Conservation (phyloP, 2,888 invertebrate genomes). For the Hydropsyche betteni region DNA sequence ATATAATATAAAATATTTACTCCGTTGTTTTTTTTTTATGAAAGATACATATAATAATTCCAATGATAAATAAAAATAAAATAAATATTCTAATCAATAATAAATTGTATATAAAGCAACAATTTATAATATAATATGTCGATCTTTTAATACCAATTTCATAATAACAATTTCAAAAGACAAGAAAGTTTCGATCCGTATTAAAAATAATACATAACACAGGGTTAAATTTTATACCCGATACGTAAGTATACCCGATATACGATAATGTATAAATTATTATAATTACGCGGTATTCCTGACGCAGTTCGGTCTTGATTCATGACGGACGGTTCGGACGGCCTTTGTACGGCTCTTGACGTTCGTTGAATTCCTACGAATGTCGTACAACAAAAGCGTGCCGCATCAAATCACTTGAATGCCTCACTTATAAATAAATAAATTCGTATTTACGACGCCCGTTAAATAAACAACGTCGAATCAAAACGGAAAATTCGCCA, state of each 20-base stretch:
- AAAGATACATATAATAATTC: too few relatives aligned
- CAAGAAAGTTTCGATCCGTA: background rate
- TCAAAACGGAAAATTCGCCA: too few relatives aligned
- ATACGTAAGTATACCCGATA: background rate
- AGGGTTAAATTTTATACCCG: background rate
- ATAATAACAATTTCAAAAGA: background rate
- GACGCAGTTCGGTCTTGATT: slow-evolving; percentile 29
- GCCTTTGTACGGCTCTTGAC: slow-evolving; percentile 27
- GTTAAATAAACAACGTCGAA: too few relatives aligned
- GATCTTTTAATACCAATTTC: background rate
- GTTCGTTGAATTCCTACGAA: slow-evolving; percentile 22
- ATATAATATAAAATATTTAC: too few relatives aligned
- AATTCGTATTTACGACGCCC: too few relatives aligned
- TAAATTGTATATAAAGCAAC: background rate
- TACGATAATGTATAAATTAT: background rate
- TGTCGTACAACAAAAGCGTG: too few relatives aligned
- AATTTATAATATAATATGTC: background rate
- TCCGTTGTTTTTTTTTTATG: too few relatives aligned
- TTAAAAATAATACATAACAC: background rate
- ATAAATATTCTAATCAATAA: background rate
- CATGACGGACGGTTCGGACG: slow-evolving; percentile 34
- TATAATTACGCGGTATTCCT: slow-evolving; percentile 1
- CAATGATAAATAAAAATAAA: background rate
- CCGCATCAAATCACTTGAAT: too few relatives aligned
- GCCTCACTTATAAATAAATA: too few relatives aligned